Conservation (phyloP, 2,113 vertebrate genomes). For the Salvator merianae region DNA sequence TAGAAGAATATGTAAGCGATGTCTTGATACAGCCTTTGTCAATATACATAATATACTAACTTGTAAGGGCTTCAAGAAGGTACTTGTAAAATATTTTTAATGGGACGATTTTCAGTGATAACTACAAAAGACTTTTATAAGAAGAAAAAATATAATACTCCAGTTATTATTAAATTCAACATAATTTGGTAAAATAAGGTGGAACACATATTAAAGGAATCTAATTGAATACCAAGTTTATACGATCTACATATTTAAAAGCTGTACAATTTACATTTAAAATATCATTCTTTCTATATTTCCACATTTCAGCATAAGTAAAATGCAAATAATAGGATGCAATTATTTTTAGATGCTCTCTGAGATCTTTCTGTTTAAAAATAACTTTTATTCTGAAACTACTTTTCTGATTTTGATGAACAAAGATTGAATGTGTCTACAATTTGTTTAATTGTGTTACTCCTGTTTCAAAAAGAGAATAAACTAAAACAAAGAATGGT, state of each 20-base stretch:
- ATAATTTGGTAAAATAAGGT: slow-evolving; percentile 22
- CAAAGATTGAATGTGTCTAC: not conserved
- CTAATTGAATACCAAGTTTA: not conserved
- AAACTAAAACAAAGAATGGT: not conserved
- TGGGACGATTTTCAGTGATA: not conserved
- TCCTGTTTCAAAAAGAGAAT: not conserved
- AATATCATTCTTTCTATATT: not conserved
- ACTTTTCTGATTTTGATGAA: slow-evolving; percentile 28
- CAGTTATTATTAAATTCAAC: slow-evolving; percentile 3
- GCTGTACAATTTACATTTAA: not conserved
- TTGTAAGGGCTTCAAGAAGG: no score
- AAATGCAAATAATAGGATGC: not conserved
- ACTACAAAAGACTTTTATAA: not conserved
- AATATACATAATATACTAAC: not conserved
- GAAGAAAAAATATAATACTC: not conserved
- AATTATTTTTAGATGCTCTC: not conserved
- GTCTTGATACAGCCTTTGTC: no score
- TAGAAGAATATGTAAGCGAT: no score
- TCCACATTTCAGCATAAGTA: not conserved
- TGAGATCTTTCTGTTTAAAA: slow-evolving; percentile 26
- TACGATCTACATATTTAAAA: not conserved
- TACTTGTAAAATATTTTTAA: not conserved
- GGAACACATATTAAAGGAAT: slow-evolving; percentile 14
- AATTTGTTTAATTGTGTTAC: slow-evolving; percentile 14
- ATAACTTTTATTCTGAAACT: not conserved